Evolutionary conservation across 2,888 invertebrate genomes (phyloP).

Genomic region (Andrena flavipes): DNA sequence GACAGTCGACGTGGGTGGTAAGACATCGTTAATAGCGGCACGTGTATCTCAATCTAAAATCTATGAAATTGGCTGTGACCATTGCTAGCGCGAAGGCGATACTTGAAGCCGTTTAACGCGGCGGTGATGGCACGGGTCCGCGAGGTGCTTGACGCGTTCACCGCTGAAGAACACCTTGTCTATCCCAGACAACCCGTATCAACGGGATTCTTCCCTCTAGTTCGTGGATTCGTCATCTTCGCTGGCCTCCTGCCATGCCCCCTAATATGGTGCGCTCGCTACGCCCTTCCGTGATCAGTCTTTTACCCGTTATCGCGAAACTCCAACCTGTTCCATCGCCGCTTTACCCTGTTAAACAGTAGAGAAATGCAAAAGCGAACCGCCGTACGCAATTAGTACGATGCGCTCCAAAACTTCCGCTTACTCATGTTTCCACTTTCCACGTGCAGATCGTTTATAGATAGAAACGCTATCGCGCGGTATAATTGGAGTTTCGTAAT

Average conservation of each 20-base stretch:
- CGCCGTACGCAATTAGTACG: too few relatives aligned
- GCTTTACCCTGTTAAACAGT: too few relatives aligned
- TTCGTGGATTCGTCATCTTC: conserved; percentile 28
- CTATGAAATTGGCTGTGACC: conserved; percentile 25
- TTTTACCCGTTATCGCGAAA: conserved; percentile 21
- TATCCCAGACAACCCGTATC: conserved; percentile 8
- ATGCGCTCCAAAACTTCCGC: too few relatives aligned
- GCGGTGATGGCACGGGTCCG: background rate
- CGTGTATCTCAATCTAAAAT: conserved; percentile 24
- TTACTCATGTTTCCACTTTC: too few relatives aligned
- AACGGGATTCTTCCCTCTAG: conserved; percentile 16
- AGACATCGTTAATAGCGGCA: conserved; percentile 32
- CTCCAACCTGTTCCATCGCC: too few relatives aligned
- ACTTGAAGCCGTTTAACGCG: background rate
- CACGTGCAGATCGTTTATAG: too few relatives aligned
- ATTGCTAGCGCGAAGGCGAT: background rate
- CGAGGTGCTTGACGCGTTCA: background rate
- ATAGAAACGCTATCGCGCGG: too few relatives aligned
- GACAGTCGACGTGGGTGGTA: conserved; percentile 48
- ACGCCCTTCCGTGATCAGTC: conserved; percentile 14
- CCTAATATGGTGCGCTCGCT: conserved; percentile 50
- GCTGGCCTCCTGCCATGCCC: conserved; percentile 54
- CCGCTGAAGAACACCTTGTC: background rate
- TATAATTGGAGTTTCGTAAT: too few relatives aligned
- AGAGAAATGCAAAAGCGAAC: too few relatives aligned